Base-by-base conservation (phyloP, 2,888 invertebrate genomes). In the Drosophila phalerata region DNA sequence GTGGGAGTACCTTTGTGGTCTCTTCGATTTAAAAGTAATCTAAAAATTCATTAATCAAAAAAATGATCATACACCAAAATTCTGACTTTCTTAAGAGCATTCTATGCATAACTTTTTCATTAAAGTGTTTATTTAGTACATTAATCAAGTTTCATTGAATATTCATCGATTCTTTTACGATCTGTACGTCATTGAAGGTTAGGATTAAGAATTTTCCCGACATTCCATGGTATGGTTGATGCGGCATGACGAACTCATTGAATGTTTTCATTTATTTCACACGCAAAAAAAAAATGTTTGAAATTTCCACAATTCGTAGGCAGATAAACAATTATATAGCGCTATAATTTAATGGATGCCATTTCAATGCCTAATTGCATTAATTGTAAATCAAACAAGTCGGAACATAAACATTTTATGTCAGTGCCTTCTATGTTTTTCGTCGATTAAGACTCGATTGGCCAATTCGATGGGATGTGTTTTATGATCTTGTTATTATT, bases 271-370 rank as follows among this genome's bases (percentile, higher is more conserved):
- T 53, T 37, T 52, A 34, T 22, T 75, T 69, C 58, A 58, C 53
- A 67, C 45, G 52, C 47, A 45, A 40, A 13, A 11, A 3, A n/a
- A n/a, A n/a, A n/a, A n/a, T n/a, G 13, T 37, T 10, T 3, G 34
- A n/a, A 56, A 73, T 40, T 51, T 55, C 37, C 37, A 63, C 52
- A 58, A 71, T 56, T 60, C 17, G 48, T 61, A 38, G 32, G 25
- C 3, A 64, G 64, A 73, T 76, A 73, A 73, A 61, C 58, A 73
- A 73, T 77, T 77, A 68, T 64, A 77, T 72, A 8, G 73, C 58
- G 17, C 8, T n/a, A 38, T 28, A 28, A 28, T 28, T 28, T 55
- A 62, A 79, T 56, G 15, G 71, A 57, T 77, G 68, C 13, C 17
- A 37, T 34, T 38, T 45, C 25, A 67, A 68, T 47, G 69, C 22